Percentiles rank a stretch among this genome's conserved stretches.
Evolutionary conservation across 2,797 vertebrate species (phyloP).

Genomic region (Siniperca scherzeri): DNA sequence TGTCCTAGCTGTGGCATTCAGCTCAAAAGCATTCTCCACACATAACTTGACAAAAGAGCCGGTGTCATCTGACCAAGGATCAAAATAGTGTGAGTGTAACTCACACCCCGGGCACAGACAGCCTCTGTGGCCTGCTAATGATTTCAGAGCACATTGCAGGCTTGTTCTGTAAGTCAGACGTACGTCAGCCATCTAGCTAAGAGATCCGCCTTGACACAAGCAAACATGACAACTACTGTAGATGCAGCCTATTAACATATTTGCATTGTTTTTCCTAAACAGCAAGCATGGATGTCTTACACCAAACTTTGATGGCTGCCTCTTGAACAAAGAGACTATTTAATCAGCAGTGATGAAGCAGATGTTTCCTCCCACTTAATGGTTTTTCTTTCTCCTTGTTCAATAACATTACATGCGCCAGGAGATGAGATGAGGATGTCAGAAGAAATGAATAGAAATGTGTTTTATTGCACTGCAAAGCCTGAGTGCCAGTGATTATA

Average conservation of each 20-base stretch:
- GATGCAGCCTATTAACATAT: constrained; percentile 70
- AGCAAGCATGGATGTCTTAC: constrained; percentile 62
- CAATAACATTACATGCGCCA: constrained; percentile 74
- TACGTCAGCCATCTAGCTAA: constrained; percentile 75
- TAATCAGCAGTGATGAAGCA: constrained; percentile 80
- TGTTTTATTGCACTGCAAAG: constrained; percentile 83
- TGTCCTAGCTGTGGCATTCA: constrained; percentile 75
- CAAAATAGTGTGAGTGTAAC: constrained; percentile 89
- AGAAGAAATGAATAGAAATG: constrained; percentile 80
- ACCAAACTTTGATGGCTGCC: constrained; percentile 61
- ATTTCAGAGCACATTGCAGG: constrained; percentile 85
- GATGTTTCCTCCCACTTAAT: constrained; percentile 73
- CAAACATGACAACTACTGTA: constrained; percentile 76
- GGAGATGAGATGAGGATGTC: constrained; percentile 82
- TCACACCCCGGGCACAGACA: constrained; percentile 82
- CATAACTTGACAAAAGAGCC: constrained; percentile 88
- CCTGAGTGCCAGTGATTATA: constrained; percentile 76
- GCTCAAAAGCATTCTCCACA: constrained; percentile 85
- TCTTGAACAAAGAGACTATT: constrained; percentile 83
- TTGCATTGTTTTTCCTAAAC: constrained; percentile 75
- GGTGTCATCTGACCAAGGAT: constrained; percentile 88
- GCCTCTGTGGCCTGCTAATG: constrained; percentile 83
- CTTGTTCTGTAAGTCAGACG: constrained; percentile 78
- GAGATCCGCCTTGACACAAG: constrained; percentile 72
- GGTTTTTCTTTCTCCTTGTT: constrained; percentile 71